phyloP scores from a whole-genome alignment of 2,888 invertebrate genomes.

The Polia nebulosa region DNA sequence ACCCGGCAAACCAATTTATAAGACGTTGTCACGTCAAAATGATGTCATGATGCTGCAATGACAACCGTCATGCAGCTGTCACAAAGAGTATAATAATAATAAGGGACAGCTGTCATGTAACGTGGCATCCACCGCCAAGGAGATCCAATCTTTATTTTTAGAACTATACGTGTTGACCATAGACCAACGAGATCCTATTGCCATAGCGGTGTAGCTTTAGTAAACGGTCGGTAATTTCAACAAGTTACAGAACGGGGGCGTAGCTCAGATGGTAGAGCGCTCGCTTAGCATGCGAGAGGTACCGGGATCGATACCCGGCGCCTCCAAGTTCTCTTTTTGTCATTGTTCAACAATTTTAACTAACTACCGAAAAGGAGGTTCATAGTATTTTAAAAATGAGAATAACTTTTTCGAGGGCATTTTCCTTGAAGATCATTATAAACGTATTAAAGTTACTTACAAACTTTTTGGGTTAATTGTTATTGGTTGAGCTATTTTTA shows the following conservation, averaged over 20 bases:
- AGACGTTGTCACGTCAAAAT: no score
- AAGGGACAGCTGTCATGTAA: no score
- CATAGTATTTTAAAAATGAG: not conserved
- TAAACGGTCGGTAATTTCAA: conserved; percentile 8
- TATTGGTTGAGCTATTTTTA: conserved; percentile 5
- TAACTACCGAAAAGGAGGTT: not conserved
- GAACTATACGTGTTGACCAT: not conserved
- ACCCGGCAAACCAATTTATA: no score
- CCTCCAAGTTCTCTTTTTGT: conserved; percentile 44
- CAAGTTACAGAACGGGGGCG: conserved; percentile 73
- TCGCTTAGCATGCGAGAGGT: conserved; percentile 91
- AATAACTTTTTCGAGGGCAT: not conserved
- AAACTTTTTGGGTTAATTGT: conserved; percentile 29
- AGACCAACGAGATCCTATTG: not conserved
- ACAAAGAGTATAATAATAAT: no score
- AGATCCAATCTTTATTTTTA: not conserved
- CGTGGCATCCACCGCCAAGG: not conserved
- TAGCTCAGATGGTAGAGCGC: conserved; percentile 92
- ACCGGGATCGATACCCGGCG: conserved; percentile 91
- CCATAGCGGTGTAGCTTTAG: no score
- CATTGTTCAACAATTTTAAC: no score
- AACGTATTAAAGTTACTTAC: conserved; percentile 53
- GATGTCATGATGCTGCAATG: no score
- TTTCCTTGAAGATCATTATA: conserved; percentile 67
- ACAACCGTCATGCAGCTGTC: no score